Conservation (phyloP, 2,888 invertebrate genomes). For the Xanthia icteritia region DNA sequence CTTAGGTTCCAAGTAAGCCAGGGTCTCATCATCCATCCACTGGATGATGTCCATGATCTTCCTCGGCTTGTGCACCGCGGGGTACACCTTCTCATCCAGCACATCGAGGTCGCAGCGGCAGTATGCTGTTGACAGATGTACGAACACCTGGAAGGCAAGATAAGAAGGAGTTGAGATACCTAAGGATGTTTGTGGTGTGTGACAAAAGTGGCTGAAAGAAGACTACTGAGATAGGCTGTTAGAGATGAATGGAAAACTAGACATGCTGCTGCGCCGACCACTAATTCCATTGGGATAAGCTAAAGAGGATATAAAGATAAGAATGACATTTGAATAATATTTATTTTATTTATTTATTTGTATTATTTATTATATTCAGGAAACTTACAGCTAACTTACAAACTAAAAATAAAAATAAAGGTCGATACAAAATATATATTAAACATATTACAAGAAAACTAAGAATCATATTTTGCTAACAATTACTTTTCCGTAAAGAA, state of each 20-base stretch:
- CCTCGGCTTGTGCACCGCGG: slow-evolving; percentile 91
- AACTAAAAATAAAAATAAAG: no score
- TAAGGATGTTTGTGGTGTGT: not conserved
- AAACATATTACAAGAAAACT: no score
- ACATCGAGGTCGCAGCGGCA: slow-evolving; percentile 96
- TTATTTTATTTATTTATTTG: no score
- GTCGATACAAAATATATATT: no score
- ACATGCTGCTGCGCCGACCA: not conserved
- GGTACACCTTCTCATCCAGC: slow-evolving; percentile 95
- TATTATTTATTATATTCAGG: no score
- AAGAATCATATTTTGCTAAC: no score
- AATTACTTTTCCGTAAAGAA: no score
- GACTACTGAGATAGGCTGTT: not conserved
- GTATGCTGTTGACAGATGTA: slow-evolving; percentile 98
- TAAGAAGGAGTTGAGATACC: not conserved
- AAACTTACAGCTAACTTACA: no score
- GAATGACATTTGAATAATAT: not conserved
- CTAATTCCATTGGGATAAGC: not conserved
- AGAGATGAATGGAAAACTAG: not conserved
- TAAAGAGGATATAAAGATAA: not conserved
- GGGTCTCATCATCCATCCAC: slow-evolving; percentile 92
- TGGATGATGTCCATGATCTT: slow-evolving; percentile 92
- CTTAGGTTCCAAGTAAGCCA: slow-evolving; percentile 93
- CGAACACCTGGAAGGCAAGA: slow-evolving; percentile 90
- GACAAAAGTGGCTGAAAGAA: not conserved